Evolutionary conservation across 2,888 invertebrate genomes (phyloP).

Genomic region (Xestia sexstrigata): DNA sequence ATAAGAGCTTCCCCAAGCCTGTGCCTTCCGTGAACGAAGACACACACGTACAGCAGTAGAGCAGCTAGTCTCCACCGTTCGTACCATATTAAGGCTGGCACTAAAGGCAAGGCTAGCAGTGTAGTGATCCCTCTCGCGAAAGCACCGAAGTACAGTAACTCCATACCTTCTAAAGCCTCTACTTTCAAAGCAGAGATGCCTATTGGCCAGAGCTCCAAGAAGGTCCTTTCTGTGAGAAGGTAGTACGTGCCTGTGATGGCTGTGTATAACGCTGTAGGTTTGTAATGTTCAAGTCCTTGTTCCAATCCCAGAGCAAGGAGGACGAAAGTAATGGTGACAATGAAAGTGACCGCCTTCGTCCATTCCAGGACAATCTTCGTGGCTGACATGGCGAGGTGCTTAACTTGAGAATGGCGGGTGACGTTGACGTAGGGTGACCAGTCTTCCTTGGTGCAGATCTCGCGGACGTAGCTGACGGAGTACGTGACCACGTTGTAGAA

Average conservation of each 20-base stretch:
- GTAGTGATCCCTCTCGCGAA: conserved; percentile 91
- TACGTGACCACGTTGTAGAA: conserved; percentile 96
- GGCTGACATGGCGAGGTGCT: conserved; percentile 95
- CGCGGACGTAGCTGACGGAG: conserved; percentile 94
- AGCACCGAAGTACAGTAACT: conserved; percentile 93
- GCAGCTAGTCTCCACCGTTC: conserved; percentile 91
- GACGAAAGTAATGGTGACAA: conserved; percentile 94
- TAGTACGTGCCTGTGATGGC: conserved; percentile 93
- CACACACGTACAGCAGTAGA: conserved; percentile 92
- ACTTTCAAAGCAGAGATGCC: conserved; percentile 91
- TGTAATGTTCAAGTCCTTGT: conserved; percentile 94
- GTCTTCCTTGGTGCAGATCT: conserved; percentile 93
- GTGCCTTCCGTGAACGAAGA: conserved; percentile 92
- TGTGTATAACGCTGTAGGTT: conserved; percentile 92
- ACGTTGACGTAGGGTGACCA: conserved; percentile 95
- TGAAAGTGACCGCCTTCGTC: conserved; percentile 95
- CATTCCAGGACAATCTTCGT: conserved; percentile 95
- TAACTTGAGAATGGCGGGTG: conserved; percentile 93
- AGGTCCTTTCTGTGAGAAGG: conserved; percentile 93
- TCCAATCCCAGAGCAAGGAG: conserved; percentile 94
- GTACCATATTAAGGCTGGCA: conserved; percentile 89
- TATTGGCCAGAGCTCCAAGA: conserved; percentile 92
- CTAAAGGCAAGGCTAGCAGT: conserved; percentile 89
- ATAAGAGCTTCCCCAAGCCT: conserved; percentile 89
- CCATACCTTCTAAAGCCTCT: conserved; percentile 93